phyloP scores from a whole-genome alignment of 2,113 vertebrate genomes.

The Aptenodytes patagonicus region DNA sequence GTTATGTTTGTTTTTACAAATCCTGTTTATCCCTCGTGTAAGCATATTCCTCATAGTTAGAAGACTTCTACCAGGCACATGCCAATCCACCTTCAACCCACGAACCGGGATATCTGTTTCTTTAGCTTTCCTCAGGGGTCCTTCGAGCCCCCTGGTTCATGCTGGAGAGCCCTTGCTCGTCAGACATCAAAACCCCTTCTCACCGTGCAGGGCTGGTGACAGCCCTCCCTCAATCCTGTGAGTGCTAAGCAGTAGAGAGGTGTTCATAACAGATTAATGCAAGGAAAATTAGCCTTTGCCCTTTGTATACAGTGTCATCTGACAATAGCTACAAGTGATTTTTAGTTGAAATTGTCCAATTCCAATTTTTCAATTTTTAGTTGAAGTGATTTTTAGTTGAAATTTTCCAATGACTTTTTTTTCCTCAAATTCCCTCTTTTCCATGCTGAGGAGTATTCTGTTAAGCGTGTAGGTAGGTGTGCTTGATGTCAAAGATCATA shows the following conservation, averaged over 20 bases:
- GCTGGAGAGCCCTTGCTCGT: neutral
- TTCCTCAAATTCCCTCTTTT: neutral
- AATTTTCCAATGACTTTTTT: neutral
- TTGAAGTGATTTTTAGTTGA: neutral
- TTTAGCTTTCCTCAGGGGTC: neutral
- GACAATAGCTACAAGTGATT: neutral
- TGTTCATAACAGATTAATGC: neutral
- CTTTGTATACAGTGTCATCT: neutral
- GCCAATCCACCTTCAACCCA: neutral
- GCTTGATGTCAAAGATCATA: neutral
- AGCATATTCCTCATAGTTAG: neutral
- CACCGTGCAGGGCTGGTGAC: neutral
- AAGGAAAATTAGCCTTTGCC: neutral
- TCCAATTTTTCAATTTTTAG: neutral
- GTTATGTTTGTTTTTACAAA: slow-evolving; percentile 48
- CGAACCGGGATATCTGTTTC: neutral
- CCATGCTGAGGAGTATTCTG: neutral
- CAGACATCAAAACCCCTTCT: neutral
- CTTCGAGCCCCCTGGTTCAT: neutral
- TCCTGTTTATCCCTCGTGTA: neutral
- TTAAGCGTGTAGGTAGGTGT: neutral
- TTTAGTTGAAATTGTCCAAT: neutral
- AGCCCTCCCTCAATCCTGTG: neutral
- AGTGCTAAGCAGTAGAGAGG: neutral
- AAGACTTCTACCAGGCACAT: neutral